Base-by-base conservation (phyloP, 2,888 invertebrate species). In the Uropetala carovei region DNA sequence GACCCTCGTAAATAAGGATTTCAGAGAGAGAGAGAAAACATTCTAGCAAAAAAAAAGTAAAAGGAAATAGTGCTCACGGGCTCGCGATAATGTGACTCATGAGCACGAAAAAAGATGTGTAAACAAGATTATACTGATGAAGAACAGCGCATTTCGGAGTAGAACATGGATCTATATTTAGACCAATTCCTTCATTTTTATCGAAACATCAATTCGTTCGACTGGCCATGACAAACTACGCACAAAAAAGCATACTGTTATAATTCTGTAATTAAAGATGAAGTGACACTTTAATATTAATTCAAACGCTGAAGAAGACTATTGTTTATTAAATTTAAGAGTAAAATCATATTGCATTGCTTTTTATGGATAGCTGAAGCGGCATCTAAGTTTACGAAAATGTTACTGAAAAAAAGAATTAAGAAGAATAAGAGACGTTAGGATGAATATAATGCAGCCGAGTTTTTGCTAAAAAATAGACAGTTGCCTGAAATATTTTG, bases 1-100 rank as follows among this genome's bases (percentile, higher is more conserved):
- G 75, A n/a, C 8, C 27, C 75, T 75, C 75, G 75, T 75, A 75
- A 75, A 75, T 75, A 75, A 75, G 75, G 75, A 75, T 75, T 75
- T 22, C 75, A 27, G 27, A 27, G 22, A 75, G 75, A 27, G 27
- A 10, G 22, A 75, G 75, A 27, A 75, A 22, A 68, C 68, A 18
- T 68, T 68, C 68, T 22, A 22, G 68, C n/a, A 68, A 68, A 22
- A 68, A 64, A 64, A 22, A 68, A 22, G 68, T 11, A 22, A 43
- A 43, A 43, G 27, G 27, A 75, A 14, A 11, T 5, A 22, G 75
- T 10, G 27, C 22, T 22, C 22, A 27, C 22, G 22, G 22, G 68
- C 68, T 68, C 22, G n/a, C 8, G 11, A 64, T 64, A 68, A 22
- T 68, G n/a, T 68, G 75, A 27, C 27, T 27, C 75, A 75, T 18